phyloP scores from a whole-genome alignment of 2,113 vertebrate species.

The Morone chrysops region DNA sequence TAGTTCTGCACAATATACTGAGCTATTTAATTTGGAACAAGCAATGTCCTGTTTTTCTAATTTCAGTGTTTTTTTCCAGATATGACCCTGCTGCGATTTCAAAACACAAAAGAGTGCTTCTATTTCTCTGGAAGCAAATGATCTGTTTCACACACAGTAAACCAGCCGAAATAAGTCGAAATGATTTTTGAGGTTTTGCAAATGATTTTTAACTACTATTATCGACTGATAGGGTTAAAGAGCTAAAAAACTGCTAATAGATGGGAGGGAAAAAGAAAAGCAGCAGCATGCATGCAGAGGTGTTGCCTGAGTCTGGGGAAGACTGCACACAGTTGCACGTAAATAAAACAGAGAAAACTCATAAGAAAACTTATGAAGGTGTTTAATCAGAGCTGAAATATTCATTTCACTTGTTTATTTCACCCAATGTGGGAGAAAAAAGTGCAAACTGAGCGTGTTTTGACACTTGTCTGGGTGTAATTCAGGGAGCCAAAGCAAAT shows the following conservation, averaged over 20 bases:
- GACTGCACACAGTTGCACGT: neutral
- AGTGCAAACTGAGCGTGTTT: constrained; percentile 39
- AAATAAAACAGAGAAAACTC: neutral
- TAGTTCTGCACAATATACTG: constrained; percentile 11
- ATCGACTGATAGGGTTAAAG: neutral
- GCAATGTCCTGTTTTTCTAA: constrained; percentile 7
- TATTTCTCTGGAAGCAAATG: neutral
- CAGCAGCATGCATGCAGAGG: neutral
- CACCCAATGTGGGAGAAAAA: neutral
- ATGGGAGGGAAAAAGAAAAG: neutral
- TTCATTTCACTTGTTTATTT: constrained; percentile 29
- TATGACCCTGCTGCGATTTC: neutral
- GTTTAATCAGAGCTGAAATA: constrained; percentile 7
- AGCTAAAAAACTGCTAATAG: neutral
- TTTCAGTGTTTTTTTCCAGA: constrained; percentile 11
- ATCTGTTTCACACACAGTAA: neutral
- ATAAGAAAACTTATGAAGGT: neutral
- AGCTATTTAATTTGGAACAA: constrained; percentile 27
- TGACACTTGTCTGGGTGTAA: constrained; percentile 57
- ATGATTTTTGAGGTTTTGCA: neutral
- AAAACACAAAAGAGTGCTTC: neutral
- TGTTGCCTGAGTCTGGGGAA: neutral
- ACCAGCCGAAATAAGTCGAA: neutral
- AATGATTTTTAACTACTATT: neutral
- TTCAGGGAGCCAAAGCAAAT: constrained; percentile 64